Evolutionary conservation across 2,113 vertebrate genomes (phyloP).

Genomic region (Larimichthys crocea): DNA sequence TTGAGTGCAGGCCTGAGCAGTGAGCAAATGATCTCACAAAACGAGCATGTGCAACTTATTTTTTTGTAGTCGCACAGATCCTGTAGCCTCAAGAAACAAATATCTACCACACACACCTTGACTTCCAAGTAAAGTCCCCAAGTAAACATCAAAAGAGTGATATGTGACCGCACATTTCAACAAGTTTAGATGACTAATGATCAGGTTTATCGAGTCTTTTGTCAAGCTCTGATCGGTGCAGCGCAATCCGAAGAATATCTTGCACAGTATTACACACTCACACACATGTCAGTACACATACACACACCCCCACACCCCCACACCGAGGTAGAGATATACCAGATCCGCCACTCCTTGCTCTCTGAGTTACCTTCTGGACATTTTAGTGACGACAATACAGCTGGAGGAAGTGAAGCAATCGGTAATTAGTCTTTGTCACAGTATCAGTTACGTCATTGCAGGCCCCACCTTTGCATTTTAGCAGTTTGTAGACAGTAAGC

Average conservation of each 20-base stretch:
- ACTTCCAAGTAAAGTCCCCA: slow-evolving; percentile 62
- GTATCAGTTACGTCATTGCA: slow-evolving; percentile 52
- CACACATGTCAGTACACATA: slow-evolving; percentile 17
- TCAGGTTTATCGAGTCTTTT: slow-evolving; percentile 64
- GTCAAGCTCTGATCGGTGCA: slow-evolving; percentile 41
- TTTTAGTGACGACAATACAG: slow-evolving; percentile 62
- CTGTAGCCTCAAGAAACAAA: slow-evolving; percentile 71
- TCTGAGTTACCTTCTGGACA: slow-evolving; percentile 53
- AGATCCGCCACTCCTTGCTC: slow-evolving; percentile 72
- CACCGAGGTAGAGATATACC: slow-evolving; percentile 27
- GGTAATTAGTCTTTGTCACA: slow-evolving; percentile 64
- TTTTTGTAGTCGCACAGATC: slow-evolving; percentile 37
- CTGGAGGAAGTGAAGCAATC: slow-evolving; percentile 75
- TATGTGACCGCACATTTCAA: slow-evolving; percentile 55
- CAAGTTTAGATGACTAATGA: slow-evolving; percentile 73
- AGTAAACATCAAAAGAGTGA: slow-evolving; percentile 66
- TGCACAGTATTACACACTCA: slow-evolving; percentile 25
- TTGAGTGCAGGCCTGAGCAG: not conserved
- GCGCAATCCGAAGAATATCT: slow-evolving; percentile 40
- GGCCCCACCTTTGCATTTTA: slow-evolving; percentile 28
- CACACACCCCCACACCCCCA: slow-evolving; percentile 19
- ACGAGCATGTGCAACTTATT: not conserved
- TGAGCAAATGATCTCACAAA: slow-evolving; percentile 32
- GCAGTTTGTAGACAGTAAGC: not conserved
- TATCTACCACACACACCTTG: slow-evolving; percentile 66